A percentile compares a stretch with the other conserved stretches of the same genome.
Conservation (phyloP, 2,797 vertebrate genomes). For the Gymnothorax reevesii region DNA sequence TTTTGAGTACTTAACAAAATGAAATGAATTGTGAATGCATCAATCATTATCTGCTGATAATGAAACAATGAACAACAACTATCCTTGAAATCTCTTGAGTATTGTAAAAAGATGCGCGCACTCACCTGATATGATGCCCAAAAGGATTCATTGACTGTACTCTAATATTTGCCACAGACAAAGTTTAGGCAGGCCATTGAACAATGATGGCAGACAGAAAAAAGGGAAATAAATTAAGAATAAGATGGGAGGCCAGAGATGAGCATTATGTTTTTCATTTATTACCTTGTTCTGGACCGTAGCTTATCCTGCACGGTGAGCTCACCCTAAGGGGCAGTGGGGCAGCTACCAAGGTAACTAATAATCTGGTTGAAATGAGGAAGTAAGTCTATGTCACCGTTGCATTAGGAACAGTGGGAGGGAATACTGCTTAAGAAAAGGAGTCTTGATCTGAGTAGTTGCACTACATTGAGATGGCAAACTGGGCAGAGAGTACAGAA, state of each 20-base stretch:
- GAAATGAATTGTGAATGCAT: no score
- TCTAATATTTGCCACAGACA: neutral
- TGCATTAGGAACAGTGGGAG: neutral
- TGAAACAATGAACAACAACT: no score
- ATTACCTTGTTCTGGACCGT: neutral
- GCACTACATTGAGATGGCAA: neutral
- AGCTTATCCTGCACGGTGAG: neutral
- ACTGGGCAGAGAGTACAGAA: neutral
- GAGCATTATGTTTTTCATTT: neutral
- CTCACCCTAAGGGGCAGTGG: neutral
- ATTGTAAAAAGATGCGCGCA: neutral
- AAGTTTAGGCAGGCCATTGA: neutral
- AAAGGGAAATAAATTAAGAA: neutral
- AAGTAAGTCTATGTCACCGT: slow-evolving; percentile 40
- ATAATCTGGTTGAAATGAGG: slow-evolving; percentile 41
- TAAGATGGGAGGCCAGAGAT: neutral
- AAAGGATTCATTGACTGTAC: neutral
- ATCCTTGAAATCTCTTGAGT: no score
- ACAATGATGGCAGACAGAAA: neutral
- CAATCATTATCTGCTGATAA: no score
- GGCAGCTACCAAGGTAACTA: slow-evolving; percentile 17
- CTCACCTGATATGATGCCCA: neutral
- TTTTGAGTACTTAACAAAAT: no score
- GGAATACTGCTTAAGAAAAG: slow-evolving; percentile 8
- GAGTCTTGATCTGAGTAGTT: neutral